phyloP scores from a whole-genome alignment of 2,888 invertebrate species.

The Polyploca ridens region DNA sequence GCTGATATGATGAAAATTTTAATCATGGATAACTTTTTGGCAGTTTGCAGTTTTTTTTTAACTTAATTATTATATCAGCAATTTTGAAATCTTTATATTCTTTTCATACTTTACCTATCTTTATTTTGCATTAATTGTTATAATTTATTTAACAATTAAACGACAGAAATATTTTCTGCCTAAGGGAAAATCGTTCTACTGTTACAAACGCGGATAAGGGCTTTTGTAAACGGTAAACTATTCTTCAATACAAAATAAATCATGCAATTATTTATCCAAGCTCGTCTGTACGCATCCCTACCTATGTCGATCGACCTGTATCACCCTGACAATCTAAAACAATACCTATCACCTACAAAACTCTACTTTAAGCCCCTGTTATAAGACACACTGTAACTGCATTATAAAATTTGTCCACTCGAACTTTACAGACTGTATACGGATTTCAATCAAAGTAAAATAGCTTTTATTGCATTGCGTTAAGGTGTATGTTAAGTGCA shows the following conservation, averaged over 20 bases:
- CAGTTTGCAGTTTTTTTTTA: too few species aligned
- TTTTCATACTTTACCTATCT: neutral
- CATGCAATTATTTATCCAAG: slow-evolving; percentile 25
- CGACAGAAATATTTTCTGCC: neutral
- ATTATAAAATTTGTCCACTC: neutral
- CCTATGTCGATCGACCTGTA: slow-evolving; percentile 58
- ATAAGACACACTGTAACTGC: neutral
- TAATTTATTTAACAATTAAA: too few species aligned
- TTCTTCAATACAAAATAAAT: slow-evolving; percentile 7
- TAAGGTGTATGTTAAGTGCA: neutral
- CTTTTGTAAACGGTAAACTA: slow-evolving; percentile 4
- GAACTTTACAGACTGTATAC: neutral
- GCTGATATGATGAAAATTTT: too few species aligned
- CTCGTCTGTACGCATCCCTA: slow-evolving; percentile 43
- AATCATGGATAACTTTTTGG: too few species aligned
- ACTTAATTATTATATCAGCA: too few species aligned
- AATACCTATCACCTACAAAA: neutral
- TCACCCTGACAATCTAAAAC: slow-evolving; percentile 23
- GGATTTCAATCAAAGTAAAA: neutral
- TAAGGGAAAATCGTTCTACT: neutral
- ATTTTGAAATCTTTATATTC: neutral
- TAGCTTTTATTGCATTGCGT: neutral
- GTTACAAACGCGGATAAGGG: neutral
- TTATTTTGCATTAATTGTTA: too few species aligned
- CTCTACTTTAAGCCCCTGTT: neutral